Percentiles rank a stretch among this genome's conserved stretches.
Conservation (phyloP, 1,140 invertebrate species). For the Steinernema khuongi region DNA sequence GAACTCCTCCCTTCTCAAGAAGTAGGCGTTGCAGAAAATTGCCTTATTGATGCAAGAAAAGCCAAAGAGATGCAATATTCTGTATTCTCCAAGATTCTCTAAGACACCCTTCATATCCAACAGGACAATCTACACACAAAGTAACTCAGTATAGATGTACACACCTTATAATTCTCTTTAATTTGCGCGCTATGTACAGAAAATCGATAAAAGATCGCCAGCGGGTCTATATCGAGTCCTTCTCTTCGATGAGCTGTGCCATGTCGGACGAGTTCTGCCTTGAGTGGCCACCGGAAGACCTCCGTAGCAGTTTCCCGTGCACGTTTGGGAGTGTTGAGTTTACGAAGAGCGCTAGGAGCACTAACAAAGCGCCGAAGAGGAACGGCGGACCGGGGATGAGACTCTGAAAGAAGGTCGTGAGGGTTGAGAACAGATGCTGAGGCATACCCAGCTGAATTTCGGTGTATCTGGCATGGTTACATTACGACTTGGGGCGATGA, state of each 20-base stretch:
- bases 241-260: constrained; percentile 6
- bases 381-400: constrained; percentile 98
- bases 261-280: background rate
- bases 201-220: background rate
- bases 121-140: too few species aligned
- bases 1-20: background rate
- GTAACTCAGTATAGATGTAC: background rate
- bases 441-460: constrained; percentile 13
- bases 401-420: constrained; percentile 61
- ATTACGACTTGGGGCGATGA: constrained; percentile 52
- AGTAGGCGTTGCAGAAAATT: too few species aligned
- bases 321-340: constrained; percentile 38
- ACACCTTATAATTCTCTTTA: background rate
- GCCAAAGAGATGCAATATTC: too few species aligned
- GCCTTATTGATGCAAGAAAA: too few species aligned
- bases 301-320: background rate
- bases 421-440: constrained; percentile 14
- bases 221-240: background rate
- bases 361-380: constrained; percentile 91
- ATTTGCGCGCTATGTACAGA: background rate
- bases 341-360: constrained; percentile 85
- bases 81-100: too few species aligned
- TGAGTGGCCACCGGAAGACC: background rate
- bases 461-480: constrained; percentile 26
- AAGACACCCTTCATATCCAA: too few species aligned